phyloP scores from a whole-genome alignment of 2,888 invertebrate species.

The Megastigmus dorsalis region DNA sequence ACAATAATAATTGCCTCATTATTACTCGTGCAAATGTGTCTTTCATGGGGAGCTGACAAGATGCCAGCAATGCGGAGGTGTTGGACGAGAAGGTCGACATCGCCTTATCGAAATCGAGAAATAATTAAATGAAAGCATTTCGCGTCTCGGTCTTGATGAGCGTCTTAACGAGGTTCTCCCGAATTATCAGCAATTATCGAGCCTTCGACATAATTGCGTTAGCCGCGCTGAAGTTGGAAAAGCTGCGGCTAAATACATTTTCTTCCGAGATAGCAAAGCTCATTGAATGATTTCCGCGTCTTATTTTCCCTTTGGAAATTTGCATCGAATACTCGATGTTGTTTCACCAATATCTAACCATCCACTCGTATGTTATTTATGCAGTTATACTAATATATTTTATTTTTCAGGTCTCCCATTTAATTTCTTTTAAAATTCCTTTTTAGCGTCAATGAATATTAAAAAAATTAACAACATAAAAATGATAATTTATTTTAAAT shows the following conservation, averaged over 20 bases:
- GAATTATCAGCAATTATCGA: conserved; percentile 75
- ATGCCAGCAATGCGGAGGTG: conserved; percentile 40
- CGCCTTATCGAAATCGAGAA: conserved; percentile 71
- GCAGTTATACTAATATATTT: no score
- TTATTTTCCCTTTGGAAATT: conserved; percentile 17
- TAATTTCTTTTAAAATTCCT: no score
- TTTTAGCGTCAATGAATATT: no score
- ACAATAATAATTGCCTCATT: not conserved
- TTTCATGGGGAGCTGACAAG: conserved; percentile 25
- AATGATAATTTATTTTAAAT: no score
- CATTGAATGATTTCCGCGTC: conserved; percentile 49
- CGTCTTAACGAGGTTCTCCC: conserved; percentile 73
- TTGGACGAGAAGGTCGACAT: conserved; percentile 56
- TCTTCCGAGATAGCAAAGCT: conserved; percentile 55
- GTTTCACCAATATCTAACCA: no score
- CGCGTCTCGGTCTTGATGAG: conserved; percentile 70
- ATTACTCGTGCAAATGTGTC: not conserved
- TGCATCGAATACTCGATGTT: no score
- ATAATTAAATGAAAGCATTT: conserved; percentile 74
- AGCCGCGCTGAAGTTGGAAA: conserved; percentile 69
- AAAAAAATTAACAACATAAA: no score
- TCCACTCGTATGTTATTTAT: no score
- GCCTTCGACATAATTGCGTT: conserved; percentile 72
- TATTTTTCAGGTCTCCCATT: no score
- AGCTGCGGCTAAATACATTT: conserved; percentile 70